Base-by-base conservation (phyloP, 2,113 vertebrate genomes). In the Ammodytes dubius region DNA sequence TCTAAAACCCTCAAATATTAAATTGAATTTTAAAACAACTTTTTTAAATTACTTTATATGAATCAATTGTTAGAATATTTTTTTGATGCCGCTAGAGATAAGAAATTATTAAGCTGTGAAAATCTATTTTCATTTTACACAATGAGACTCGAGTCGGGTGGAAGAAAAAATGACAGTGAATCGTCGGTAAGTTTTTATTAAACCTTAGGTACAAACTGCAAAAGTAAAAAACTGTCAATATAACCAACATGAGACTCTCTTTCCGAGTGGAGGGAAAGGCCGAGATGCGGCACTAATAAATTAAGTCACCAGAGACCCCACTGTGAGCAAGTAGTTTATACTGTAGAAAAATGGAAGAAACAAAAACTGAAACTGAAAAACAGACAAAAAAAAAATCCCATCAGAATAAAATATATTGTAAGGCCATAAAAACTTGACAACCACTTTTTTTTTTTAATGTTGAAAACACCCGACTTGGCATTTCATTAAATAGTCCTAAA, bases 171-270 rank as follows among this genome's bases (percentile, higher is more conserved):
- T 92, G 91, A 94, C 89, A 92, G 91, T 90, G 93, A 94, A 93
- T 89, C 95, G 96, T 97, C 96, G 77, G 96, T 97, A 98, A 97
- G 97, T 97, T 99, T 98, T 99, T 99, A 99, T 99, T 99, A 98
- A 99, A 99, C 97, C 97, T 99, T 92, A 96, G 97, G 97, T 99
- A 99, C 97, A 99, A 99, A 99, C 96, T 97, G 96, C 96, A 97
- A 97, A 98, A 97, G 96, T 98, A 97, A 98, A 98, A 97, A 97
- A 97, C 96, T 96, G 97, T 96, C 97, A 97, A 97, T 96, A 93
- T 88, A 97, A 98, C 97, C 96, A 97, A 98, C 97, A 97, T 96
- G 96, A 96, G 96, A 88, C 85, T 90, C 89, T 96, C 96, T 95
- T 96, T 96, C 97, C 96, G 54, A 91, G 92, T 95, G 93, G 93